A percentile compares a stretch with the other conserved stretches of the same genome.
phyloP scores from a whole-genome alignment of 1,140 invertebrate species.

The Aphaenogaster ashmeadi region DNA sequence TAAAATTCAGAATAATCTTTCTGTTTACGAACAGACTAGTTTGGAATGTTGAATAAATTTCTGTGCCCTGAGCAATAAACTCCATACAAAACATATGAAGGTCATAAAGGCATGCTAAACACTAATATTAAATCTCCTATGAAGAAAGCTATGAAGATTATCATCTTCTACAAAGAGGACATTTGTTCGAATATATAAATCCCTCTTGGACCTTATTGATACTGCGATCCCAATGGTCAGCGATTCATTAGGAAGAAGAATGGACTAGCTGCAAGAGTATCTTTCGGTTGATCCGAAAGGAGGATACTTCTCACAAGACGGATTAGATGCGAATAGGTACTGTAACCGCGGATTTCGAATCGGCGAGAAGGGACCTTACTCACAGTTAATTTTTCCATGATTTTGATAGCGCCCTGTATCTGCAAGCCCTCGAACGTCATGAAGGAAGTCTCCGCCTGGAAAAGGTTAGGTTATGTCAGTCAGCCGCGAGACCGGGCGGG shows the following conservation, averaged over 20 bases:
- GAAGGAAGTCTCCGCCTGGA: conserved; percentile 95
- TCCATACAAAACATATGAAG: neutral
- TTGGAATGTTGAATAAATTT: no score
- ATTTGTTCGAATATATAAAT: neutral
- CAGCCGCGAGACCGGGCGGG: neutral
- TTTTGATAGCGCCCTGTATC: conserved; percentile 96
- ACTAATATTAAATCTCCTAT: neutral
- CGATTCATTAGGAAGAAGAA: neutral
- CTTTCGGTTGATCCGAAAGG: no score
- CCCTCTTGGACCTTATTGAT: neutral
- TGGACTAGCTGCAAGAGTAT: neutral
- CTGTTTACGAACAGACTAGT: neutral
- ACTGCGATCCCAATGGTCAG: no score
- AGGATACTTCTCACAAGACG: neutral
- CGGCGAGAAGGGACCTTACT: conserved; percentile 83
- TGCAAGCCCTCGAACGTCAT: conserved; percentile 98
- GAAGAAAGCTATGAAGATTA: neutral
- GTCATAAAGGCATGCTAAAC: neutral
- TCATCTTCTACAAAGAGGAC: neutral
- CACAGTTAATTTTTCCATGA: conserved; percentile 97
- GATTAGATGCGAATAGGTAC: neutral
- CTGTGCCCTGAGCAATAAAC: no score
- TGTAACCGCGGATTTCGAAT: neutral
- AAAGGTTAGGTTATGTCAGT: conserved; percentile 74
- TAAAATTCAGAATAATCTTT: neutral